Evolutionary conservation across 2,797 vertebrate species (phyloP).

Genomic region (Semotilus atromaculatus): DNA sequence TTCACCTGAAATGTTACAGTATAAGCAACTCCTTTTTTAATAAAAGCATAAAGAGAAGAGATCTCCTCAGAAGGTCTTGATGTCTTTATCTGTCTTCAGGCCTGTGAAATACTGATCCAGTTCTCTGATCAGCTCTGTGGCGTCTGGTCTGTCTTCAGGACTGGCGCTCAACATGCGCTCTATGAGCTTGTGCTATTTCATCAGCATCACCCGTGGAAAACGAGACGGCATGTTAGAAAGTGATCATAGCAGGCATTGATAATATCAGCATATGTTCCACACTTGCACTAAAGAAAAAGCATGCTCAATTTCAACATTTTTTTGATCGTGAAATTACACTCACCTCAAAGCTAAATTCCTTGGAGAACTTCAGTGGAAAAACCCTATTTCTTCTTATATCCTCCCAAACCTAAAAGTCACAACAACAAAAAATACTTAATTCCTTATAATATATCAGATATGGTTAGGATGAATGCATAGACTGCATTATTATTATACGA

Average conservation of each 20-base stretch:
- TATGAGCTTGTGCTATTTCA: constrained; percentile 68
- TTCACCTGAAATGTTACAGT: no score
- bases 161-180: constrained; percentile 63
- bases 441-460: background rate
- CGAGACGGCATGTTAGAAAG: background rate
- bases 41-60: background rate
- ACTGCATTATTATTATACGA: no score
- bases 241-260: background rate
- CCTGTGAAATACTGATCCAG: constrained; percentile 42
- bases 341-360: constrained; percentile 71
- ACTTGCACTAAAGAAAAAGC: background rate
- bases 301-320: background rate
- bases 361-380: constrained; percentile 65
- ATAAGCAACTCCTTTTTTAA: background rate
- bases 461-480: background rate
- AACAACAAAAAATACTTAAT: background rate
- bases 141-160: constrained; percentile 68
- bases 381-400: constrained; percentile 60
- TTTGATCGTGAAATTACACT: constrained; percentile 20
- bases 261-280: background rate
- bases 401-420: constrained; percentile 66
- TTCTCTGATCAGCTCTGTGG: constrained; percentile 41
- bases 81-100: background rate
- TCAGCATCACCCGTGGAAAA: background rate
- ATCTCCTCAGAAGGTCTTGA: background rate